Evolutionary conservation across 2,888 invertebrate genomes (phyloP), one percentile per base, ranked within the genome.

Genomic region (Acleris laterana): DNA sequence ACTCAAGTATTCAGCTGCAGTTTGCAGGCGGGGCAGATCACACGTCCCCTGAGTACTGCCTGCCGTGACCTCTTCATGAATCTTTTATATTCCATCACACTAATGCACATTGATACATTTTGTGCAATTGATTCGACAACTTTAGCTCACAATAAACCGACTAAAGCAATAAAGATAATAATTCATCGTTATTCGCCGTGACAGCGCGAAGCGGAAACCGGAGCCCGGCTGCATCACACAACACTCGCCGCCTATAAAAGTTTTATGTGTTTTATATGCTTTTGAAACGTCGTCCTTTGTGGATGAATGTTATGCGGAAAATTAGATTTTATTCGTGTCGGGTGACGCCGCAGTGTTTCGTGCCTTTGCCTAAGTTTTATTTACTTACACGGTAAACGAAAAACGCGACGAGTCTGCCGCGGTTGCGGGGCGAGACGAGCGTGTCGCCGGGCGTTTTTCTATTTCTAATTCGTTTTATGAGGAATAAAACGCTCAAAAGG

Each of bases 381-480:
- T 91, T 91, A 84, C 86, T 91, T 91, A 84, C 86, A 80, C 80
- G 80, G 72, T 75, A 73, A 75, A 80, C 81, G 75, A 82, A 86
- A 84, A 83, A 81, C 75, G 77, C 76, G 76, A 70, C 71, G 73
- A 71, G 70, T 68, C 68, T 65, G 74, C 80, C 80, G 82, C 82
- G 79, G 38, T 13, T 11, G 38, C 17, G 49, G n/a, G 22, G 3
- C 53, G 53, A 38, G 13, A 53, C 20, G 44, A 81, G 82, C 84
- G 80, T 82, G 84, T 85, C 79, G 72, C 75, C 69, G 75, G 79
- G 77, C 74, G 58, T 56, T 72, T 76, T 74, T 77, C 84, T 89
- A 89, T 76, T 74, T 77, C 84, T 89, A 89, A 90, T 90, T 84
- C 89, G 89, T 89, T 90, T 89, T 89, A 91, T 46, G 46, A n/a